phyloP scores from a whole-genome alignment of 35 echinoderm and acorn worm species.

The Amphiura filiformis region DNA sequence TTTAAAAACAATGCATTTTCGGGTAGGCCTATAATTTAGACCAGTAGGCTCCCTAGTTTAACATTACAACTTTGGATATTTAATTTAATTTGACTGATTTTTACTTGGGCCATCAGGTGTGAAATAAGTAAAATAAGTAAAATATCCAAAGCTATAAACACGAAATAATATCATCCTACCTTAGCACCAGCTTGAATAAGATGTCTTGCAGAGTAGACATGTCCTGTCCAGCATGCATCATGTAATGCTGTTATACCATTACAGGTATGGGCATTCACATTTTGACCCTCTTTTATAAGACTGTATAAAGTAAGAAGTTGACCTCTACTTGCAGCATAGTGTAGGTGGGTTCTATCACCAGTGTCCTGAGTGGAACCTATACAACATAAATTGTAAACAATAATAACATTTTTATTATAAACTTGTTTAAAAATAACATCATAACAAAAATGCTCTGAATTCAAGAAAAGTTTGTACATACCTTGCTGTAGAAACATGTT shows the following conservation, averaged over 20 bases:
- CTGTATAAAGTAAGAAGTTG: conserved; percentile 69
- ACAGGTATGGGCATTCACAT: conserved; percentile 54
- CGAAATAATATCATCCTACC: conserved; percentile 29
- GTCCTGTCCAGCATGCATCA: conserved; percentile 72
- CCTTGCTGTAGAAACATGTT: not conserved
- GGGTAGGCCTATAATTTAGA: too few relatives aligned
- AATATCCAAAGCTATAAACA: too few relatives aligned
- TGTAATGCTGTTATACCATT: conserved; percentile 81
- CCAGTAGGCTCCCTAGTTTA: too few relatives aligned
- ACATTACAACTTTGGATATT: too few relatives aligned
- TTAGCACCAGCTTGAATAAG: conserved; percentile 82
- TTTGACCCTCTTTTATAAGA: conserved; percentile 50
- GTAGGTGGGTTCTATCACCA: conserved; percentile 54
- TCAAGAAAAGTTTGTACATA: not conserved
- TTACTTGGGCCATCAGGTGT: too few relatives aligned
- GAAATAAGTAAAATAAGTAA: too few relatives aligned
- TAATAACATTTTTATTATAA: too few relatives aligned
- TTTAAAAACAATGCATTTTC: too few relatives aligned
- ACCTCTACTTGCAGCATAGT: conserved; percentile 64
- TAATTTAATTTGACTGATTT: too few relatives aligned
- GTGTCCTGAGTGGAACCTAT: not conserved
- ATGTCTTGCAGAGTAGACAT: conserved; percentile 59
- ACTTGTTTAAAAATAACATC: too few relatives aligned
- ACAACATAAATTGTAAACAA: not conserved
- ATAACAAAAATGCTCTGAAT: not conserved